These are phyloP conservation scores for Auanema sp. DNA, from an alignment of 2,888 invertebrate genomes.

Conservation along the genomic window DNA sequence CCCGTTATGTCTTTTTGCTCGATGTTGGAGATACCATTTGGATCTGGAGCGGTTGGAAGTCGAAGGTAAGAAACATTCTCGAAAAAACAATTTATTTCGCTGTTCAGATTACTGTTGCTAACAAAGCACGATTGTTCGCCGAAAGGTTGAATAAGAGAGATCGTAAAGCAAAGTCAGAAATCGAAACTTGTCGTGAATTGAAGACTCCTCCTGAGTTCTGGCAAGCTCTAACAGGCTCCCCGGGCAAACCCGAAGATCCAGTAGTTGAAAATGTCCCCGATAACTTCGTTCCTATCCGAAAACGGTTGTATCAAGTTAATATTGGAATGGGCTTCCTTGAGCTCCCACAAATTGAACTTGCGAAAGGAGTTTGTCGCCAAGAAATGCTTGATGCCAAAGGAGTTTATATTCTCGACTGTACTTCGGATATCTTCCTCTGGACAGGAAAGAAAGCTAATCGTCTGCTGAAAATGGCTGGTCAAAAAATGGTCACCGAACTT, in stretches of 20 bases:
- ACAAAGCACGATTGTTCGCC: constrained; percentile 77
- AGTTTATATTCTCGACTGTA: constrained; percentile 94
- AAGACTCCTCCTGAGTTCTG: constrained; percentile 85
- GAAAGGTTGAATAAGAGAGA: constrained; percentile 99
- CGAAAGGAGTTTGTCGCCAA: constrained; percentile 64
- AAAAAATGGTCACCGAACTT: constrained; percentile 72
- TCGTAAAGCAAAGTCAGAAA: constrained; percentile 88
- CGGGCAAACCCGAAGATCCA: constrained; percentile 43
- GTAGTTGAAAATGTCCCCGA: constrained; percentile 72
- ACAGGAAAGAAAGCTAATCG: constrained; percentile 96
- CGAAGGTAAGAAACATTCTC: constrained; percentile 54
- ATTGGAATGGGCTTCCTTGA: constrained; percentile 98
- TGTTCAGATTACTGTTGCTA: constrained; percentile 58
- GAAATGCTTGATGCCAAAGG: constrained; percentile 82
- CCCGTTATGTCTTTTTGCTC: constrained; percentile 85
- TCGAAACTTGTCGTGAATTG: constrained; percentile 80
- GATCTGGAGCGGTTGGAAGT: constrained; percentile 83
- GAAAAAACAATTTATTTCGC: constrained; percentile 1
- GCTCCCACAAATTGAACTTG: constrained; percentile 78
- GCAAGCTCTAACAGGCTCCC: constrained; percentile 70
- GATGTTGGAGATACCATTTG: constrained; percentile 82
- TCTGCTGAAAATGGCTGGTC: constrained; percentile 62
- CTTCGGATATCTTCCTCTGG: constrained; percentile 71
- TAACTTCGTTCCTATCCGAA: constrained; percentile 51
- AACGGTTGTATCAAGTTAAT: constrained; percentile 72